phyloP scores from a whole-genome alignment of 2,797 vertebrate genomes.

The Ctenosaura bakeri region DNA sequence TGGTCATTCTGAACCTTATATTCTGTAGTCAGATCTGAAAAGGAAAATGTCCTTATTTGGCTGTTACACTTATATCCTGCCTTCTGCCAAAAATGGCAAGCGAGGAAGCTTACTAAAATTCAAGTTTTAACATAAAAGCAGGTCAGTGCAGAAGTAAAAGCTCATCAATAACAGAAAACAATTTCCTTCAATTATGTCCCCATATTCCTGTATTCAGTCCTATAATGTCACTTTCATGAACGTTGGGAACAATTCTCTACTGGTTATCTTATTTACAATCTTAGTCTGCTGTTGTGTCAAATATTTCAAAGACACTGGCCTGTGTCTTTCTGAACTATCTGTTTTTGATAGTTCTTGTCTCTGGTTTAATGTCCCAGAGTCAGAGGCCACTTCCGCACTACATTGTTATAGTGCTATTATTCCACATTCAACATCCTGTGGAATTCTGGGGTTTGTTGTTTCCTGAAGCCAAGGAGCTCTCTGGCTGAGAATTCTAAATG shows the following conservation, averaged over 20 bases:
- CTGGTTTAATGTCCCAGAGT: not conserved
- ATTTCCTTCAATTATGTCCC: not conserved
- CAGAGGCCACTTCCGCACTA: not conserved
- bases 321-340: not conserved
- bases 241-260: not conserved
- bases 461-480: too few relatives aligned
- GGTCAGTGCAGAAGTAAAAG: not conserved
- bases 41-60: not conserved
- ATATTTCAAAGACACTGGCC: not conserved
- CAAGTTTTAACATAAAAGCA: not conserved
- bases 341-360: not conserved
- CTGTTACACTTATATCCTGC: not conserved
- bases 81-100: not conserved
- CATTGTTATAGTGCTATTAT: too few relatives aligned
- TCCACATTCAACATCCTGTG: too few relatives aligned
- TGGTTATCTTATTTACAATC: not conserved
- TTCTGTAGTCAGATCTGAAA: not conserved
- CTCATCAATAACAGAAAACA: not conserved
- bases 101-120: not conserved
- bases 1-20: not conserved
- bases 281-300: not conserved
- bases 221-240: not conserved
- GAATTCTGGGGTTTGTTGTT: too few relatives aligned
- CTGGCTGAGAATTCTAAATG: too few relatives aligned
- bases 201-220: not conserved